Conservation (phyloP, 2,888 invertebrate species). For the Rhagium mordax region DNA sequence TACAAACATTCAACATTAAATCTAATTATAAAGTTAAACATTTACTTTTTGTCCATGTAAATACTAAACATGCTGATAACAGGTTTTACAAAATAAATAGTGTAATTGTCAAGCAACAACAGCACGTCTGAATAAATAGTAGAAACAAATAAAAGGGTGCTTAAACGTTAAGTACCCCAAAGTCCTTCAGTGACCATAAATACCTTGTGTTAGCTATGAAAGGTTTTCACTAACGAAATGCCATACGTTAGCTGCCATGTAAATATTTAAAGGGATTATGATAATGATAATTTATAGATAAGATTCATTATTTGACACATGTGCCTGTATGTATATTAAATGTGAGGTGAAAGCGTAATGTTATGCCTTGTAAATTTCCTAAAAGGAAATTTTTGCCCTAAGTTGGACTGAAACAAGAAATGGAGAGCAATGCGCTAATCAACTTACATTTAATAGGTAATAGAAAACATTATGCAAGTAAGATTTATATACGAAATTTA, state of each 20-base stretch:
- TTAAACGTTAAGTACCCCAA: background rate
- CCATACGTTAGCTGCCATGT: background rate
- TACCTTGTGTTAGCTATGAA: background rate
- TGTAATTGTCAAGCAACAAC: slow-evolving; percentile 9
- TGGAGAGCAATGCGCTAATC: no score
- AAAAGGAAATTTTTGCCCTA: no score
- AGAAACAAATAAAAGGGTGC: slow-evolving; percentile 20
- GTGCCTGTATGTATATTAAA: background rate
- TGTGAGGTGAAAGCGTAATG: background rate
- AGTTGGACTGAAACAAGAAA: no score
- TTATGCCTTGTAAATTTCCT: no score
- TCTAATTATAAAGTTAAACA: background rate
- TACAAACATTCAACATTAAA: background rate
- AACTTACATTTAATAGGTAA: no score
- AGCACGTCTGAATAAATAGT: slow-evolving; percentile 13
- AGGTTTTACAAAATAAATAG: slow-evolving; percentile 13
- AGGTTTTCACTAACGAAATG: background rate
- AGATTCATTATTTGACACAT: background rate
- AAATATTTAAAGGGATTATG: slow-evolving; percentile 17
- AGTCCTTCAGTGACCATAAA: background rate
- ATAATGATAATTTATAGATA: background rate
- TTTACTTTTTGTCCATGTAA: slow-evolving; percentile 13
- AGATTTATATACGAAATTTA: no score
- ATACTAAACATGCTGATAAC: slow-evolving; percentile 12
- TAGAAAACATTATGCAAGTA: no score